Base-by-base conservation (phyloP, 2,797 vertebrate species). In the Vipera ursinii region DNA sequence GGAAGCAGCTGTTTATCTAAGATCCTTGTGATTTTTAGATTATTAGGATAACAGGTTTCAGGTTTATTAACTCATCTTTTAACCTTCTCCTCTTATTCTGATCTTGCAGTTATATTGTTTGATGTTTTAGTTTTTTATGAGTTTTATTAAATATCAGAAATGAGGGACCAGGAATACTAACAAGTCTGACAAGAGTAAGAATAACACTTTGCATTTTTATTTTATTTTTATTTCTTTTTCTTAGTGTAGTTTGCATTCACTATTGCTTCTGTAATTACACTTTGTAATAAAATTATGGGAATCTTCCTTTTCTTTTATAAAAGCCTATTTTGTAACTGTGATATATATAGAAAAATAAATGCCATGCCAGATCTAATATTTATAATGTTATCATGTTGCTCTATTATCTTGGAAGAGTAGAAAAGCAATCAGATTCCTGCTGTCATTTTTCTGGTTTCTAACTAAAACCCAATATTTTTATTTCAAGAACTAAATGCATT, bases 401-500 rank as follows among this genome's bases (percentile, higher is more conserved):
- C 4, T 44, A 32, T 92, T 78, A 53, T 20, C 59, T 17, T 28
- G 14, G 57, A 55, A 6, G 14, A 63, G 2, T 57, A 89, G 56
- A 53, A 78, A 44, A 60, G 24, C n/a, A 82, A 61, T n/a, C 69
- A 24, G 2, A 22, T 10, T 82, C 44, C 26, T 91, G 9, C 55
- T 73, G 53, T 88, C 63, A 87, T 8, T 12, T 26, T 82, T 28
- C 53, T 10, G 48, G 20, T 86, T 63, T 63, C 59, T 69, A 91
- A 56, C 60, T 55, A 88, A 55, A 61, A 28, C 3, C 13, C 44
- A 56, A 87, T 78, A 86, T 94, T 38, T 94, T 51, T 88, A 94
- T 93, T 89, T 90, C 91, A 93, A 95, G 96, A 97, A 51, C 69
- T 87, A 65, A 56, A 94, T 87, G 96, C 95, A 96, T 55, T 44